phyloP scores from a whole-genome alignment of 2,888 invertebrate species.

The Lasioglossum lativentre region DNA sequence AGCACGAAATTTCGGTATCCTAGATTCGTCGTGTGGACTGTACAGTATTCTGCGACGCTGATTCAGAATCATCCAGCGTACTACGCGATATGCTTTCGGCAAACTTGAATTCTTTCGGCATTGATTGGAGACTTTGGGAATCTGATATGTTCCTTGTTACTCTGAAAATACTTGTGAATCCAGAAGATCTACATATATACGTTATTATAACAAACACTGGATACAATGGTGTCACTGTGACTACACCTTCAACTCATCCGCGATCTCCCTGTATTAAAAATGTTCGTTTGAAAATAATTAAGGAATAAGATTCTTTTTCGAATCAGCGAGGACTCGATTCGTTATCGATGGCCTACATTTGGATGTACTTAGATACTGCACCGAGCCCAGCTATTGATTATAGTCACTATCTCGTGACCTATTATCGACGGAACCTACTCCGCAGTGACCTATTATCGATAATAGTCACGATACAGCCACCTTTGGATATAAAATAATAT shows the following conservation, averaged over 20 bases:
- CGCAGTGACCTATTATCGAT: not conserved
- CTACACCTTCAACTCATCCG: not conserved
- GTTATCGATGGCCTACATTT: not conserved
- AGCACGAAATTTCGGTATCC: not conserved
- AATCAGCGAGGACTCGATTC: not conserved
- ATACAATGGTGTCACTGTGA: not conserved
- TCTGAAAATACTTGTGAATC: not conserved
- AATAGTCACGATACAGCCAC: not conserved
- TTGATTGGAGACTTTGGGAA: not conserved
- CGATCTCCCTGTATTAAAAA: not conserved
- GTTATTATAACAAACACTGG: not conserved
- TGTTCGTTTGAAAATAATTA: not conserved
- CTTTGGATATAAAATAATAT: not conserved
- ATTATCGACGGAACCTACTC: not conserved
- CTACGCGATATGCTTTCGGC: not conserved
- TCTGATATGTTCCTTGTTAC: constrained; percentile 36
- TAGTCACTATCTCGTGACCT: not conserved
- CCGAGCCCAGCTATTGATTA: not conserved
- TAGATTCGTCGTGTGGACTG: not conserved
- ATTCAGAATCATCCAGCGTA: not conserved
- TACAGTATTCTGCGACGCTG: not conserved
- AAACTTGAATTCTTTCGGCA: not conserved
- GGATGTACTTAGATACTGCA: not conserved
- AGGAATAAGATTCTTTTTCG: not conserved
- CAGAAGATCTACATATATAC: not conserved